phyloP scores from a whole-genome alignment of 2,888 invertebrate species.

The Brenthis daphne region DNA sequence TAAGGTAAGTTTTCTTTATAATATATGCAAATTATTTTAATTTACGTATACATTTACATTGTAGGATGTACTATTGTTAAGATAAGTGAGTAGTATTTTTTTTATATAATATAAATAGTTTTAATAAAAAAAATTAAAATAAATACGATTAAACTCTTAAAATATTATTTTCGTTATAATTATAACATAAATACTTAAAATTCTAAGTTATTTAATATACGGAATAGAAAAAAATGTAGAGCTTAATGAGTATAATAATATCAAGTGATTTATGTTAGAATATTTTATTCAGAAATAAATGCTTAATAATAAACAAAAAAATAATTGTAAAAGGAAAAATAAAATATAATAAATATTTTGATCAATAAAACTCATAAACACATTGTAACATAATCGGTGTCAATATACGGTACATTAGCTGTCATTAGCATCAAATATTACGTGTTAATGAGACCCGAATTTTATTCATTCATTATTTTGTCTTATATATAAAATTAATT shows the following conservation, averaged over 20 bases:
- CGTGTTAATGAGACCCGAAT: slow-evolving; percentile 29
- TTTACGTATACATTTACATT: slow-evolving; percentile 14
- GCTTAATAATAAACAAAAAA: not conserved
- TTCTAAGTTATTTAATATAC: too few species aligned
- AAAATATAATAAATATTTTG: not conserved
- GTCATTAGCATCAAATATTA: slow-evolving; percentile 33
- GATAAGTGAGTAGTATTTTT: not conserved
- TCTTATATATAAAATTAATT: not conserved
- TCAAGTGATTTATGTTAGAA: too few species aligned
- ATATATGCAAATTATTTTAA: slow-evolving; percentile 25
- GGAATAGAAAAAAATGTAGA: too few species aligned
- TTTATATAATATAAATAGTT: slow-evolving; percentile 35
- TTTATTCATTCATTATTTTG: slow-evolving; percentile 18
- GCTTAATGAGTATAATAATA: too few species aligned
- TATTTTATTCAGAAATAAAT: too few species aligned
- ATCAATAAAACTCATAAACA: slow-evolving; percentile 10
- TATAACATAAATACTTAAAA: too few species aligned
- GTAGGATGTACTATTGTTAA: not conserved
- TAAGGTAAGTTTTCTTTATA: slow-evolving; percentile 37
- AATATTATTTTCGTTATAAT: too few species aligned
- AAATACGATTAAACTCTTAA: too few species aligned
- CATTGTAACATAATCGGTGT: slow-evolving; percentile 24
- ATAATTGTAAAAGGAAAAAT: not conserved
- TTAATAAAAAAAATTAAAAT: not conserved
- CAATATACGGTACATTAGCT: slow-evolving; percentile 31